phyloP scores from a whole-genome alignment of 2,113 vertebrate genomes.

The Nymphicus hollandicus region DNA sequence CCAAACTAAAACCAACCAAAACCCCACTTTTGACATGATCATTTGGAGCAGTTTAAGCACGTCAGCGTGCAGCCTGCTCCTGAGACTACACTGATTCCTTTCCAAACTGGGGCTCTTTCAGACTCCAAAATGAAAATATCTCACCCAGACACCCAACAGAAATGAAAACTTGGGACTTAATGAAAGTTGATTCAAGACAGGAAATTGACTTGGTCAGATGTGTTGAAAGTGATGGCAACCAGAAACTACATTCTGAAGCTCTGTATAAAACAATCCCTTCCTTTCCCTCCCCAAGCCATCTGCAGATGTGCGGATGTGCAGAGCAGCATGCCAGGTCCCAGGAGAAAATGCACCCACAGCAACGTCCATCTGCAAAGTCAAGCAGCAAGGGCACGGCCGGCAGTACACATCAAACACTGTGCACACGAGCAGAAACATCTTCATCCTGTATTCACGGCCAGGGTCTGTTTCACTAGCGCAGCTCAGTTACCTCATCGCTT shows the following conservation, averaged over 20 bases:
- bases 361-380: not conserved
- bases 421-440: not conserved
- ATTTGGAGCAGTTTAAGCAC: constrained; percentile 41
- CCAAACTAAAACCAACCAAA: not conserved
- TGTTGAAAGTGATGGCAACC: constrained; percentile 67
- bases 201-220: constrained; percentile 75
- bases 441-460: not conserved
- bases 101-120: constrained; percentile 14
- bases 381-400: not conserved
- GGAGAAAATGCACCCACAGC: not conserved
- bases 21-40: not conserved
- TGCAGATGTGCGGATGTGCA: constrained; percentile 9
- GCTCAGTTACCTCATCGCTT: rapidly evolving
- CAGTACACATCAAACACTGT: not conserved
- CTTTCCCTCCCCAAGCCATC: not conserved
- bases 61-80: not conserved
- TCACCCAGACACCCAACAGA: constrained; percentile 37
- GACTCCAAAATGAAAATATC: constrained; percentile 50
- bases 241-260: constrained; percentile 35
- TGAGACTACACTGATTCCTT: not conserved
- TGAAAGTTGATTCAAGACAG: constrained; percentile 60
- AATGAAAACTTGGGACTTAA: constrained; percentile 29
- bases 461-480: not conserved
- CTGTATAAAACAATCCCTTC: not conserved
- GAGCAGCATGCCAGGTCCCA: not conserved